Evolutionary conservation across 2,113 vertebrate species (phyloP), one percentile per base, ranked within the genome.

Genomic region (Dipodomys spectabilis): DNA sequence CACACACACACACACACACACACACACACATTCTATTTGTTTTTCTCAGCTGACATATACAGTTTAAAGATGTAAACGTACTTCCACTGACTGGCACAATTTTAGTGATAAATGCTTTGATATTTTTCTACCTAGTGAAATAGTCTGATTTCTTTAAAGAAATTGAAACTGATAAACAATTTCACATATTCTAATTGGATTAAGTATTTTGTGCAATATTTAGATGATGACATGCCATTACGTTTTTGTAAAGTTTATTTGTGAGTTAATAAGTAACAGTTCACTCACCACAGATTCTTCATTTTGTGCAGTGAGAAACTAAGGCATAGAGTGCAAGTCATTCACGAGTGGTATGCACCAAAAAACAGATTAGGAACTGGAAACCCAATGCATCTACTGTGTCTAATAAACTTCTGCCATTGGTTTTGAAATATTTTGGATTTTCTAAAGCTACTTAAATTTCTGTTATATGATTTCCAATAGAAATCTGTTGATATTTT

Each of bases 241-340:
- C 64, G 74, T 65, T 80, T 45, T 71, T 83, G 2, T 49, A 81
- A 81, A 90, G 18, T 94, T 86, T 53, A 82, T 86, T 83, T 92
- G 72, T 73, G 13, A 82, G 5, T 3, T 80, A 15, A 71, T 65
- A 81, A 35, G 39, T 87, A 87, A 27, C 13, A 45, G 65, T 71
- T 84, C 68, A 88, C 32, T 30, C 92, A 20, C 23, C 57, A 39
- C 5, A 85, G 39, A 86, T 64, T 83, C 28, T 83, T 95, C 12
- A 80, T 45, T 89, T n/a, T 93, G 64, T 22, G 80, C 90, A 90
- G 27, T 7, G 80, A 95, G 6, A 92, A 82, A 86, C 15, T 32
- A 27, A 86, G 32, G 4, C 68, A 81, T 22, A 82, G 6, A 81
- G 3, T 1, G 8, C 75, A 69, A 72, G 20, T 82, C 10, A 74